phyloP scores from a whole-genome alignment of 2,113 vertebrate genomes.

The Paralichthys olivaceus region DNA sequence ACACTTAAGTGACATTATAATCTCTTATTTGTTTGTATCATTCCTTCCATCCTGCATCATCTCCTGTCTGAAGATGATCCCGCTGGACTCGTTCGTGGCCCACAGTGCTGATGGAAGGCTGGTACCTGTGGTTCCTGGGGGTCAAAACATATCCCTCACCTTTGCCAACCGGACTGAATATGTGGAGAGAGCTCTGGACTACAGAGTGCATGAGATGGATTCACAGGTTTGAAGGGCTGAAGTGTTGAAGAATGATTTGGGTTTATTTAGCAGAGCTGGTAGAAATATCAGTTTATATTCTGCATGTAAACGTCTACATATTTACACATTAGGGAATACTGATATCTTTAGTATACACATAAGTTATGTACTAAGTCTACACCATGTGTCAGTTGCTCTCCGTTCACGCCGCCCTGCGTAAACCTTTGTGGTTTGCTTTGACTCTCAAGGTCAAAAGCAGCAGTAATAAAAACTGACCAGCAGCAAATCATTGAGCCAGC shows the following conservation, averaged over 20 bases:
- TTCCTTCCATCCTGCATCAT: neutral
- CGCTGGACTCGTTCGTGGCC: slow-evolving; percentile 84
- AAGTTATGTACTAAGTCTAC: no score
- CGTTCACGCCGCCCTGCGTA: no score
- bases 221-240: slow-evolving; percentile 77
- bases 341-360: no score
- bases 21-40: neutral
- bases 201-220: slow-evolving; percentile 86
- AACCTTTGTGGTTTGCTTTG: no score
- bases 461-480: neutral
- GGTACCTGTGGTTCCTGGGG: slow-evolving; percentile 84
- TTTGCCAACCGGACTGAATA: slow-evolving; percentile 84
- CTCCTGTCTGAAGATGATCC: slow-evolving; percentile 82
- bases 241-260: neutral
- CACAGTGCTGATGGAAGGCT: slow-evolving; percentile 84
- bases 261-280: no score
- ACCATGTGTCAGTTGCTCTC: no score
- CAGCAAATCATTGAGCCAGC: neutral
- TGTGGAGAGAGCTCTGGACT: slow-evolving; percentile 83
- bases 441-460: neutral
- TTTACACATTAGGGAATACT: no score
- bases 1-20: no score
- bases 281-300: no score
- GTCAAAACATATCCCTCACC: slow-evolving; percentile 82
- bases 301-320: no score